These are phyloP conservation scores for Amaurobius ferox DNA, from an alignment of 2,888 invertebrate genomes.

Conservation along the genomic window DNA sequence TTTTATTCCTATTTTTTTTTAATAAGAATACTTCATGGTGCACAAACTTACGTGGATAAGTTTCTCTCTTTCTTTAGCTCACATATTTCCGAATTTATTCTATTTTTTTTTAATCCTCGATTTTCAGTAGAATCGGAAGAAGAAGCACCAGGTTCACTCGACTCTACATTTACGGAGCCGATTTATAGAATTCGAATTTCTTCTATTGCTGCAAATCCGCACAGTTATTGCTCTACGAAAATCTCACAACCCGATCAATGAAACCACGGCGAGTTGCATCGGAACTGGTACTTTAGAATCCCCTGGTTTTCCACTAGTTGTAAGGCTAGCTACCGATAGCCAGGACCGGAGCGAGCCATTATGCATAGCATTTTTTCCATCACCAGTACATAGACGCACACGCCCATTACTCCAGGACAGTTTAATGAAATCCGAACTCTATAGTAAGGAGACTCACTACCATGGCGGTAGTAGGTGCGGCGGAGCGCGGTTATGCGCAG, in stretches of 20 bases:
- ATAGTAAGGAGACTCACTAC: constrained; percentile 65
- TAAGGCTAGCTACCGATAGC: background rate
- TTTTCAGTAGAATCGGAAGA: background rate
- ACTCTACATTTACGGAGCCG: background rate
- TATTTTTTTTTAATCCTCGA: background rate
- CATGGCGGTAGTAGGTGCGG: constrained; percentile 62
- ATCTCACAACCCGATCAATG: constrained; percentile 9
- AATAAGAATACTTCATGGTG: too few species aligned
- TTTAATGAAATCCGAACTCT: constrained; percentile 69
- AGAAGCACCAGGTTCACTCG: background rate
- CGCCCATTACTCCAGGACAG: constrained; percentile 56
- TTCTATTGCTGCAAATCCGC: background rate
- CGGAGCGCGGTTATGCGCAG: constrained; percentile 19
- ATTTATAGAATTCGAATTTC: constrained; percentile 14
- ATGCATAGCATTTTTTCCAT: constrained; percentile 31
- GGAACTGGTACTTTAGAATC: background rate
- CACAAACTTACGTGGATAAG: too few species aligned
- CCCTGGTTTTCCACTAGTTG: background rate
- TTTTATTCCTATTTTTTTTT: too few species aligned
- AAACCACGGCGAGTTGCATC: background rate
- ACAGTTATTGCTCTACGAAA: background rate
- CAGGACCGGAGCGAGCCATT: background rate
- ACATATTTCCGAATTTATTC: too few species aligned
- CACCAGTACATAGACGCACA: constrained; percentile 43
- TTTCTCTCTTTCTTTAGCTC: too few species aligned